Conservation (phyloP, 35 echinoderm and acorn worm species). For the Anneissia japonica region DNA sequence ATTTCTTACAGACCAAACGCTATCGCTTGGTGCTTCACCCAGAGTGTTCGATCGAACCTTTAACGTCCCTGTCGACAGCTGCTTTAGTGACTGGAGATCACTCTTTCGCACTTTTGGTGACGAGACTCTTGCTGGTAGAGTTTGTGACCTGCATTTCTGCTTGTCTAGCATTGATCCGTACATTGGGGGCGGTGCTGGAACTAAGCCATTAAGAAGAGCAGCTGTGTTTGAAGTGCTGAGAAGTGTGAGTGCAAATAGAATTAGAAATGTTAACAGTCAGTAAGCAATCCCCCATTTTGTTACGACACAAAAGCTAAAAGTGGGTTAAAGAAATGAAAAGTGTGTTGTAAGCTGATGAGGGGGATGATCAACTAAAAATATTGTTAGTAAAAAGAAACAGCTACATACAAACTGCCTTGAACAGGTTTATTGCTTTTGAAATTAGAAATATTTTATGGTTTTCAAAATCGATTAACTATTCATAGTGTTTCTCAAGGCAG, state of each 20-base stretch:
- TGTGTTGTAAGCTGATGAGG: background rate
- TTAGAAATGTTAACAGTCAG: background rate
- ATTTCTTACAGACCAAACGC: background rate
- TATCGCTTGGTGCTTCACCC: background rate
- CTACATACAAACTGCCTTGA: background rate
- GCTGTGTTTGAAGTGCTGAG: background rate
- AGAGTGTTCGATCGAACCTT: background rate
- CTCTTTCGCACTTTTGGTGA: background rate
- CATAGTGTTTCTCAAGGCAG: too few species aligned
- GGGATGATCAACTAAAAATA: background rate
- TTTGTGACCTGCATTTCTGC: background rate
- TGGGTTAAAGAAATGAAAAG: background rate
- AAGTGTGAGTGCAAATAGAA: background rate
- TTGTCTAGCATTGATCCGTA: background rate
- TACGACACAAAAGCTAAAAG: background rate
- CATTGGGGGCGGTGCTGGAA: background rate
- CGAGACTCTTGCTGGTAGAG: background rate
- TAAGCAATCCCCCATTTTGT: background rate
- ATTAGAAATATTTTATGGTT: too few species aligned
- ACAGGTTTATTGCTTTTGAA: too few species aligned
- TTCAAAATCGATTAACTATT: too few species aligned
- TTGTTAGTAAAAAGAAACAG: background rate
- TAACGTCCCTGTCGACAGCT: background rate
- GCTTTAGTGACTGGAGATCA: background rate
- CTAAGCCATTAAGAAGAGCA: background rate